These are phyloP conservation scores for Molossus molossus DNA, from an alignment of 2,797 vertebrate species.

Conservation along the genomic window DNA sequence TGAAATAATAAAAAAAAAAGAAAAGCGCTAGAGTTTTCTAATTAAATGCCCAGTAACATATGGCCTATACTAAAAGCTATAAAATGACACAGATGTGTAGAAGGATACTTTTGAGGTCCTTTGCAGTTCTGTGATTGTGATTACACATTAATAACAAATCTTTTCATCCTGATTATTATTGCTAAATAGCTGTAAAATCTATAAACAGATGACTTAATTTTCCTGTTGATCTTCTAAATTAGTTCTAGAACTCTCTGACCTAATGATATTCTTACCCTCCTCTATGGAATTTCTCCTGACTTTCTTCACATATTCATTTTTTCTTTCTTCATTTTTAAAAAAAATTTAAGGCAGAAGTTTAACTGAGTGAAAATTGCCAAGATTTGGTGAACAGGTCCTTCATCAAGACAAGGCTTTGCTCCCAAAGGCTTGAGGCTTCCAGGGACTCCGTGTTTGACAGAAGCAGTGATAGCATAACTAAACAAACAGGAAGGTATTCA, in stretches of 20 bases:
- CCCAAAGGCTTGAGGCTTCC: constrained; percentile 14
- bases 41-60: not conserved
- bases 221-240: constrained; percentile 40
- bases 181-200: not conserved
- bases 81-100: not conserved
- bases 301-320: not conserved
- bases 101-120: not conserved
- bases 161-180: constrained; percentile 3
- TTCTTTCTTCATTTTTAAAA: not conserved
- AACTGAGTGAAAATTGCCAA: constrained; percentile 63
- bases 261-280: constrained; percentile 41
- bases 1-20: not conserved
- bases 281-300: not conserved
- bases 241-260: not conserved
- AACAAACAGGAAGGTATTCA: constrained; percentile 64
- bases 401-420: constrained; percentile 36
- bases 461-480: constrained; percentile 50
- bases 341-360: constrained; percentile 43
- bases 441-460: constrained; percentile 49
- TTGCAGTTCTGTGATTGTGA: not conserved
- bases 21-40: constrained; percentile 60
- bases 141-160: not conserved
- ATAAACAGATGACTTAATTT: constrained; percentile 8
- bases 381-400: not conserved
- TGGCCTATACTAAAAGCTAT: not conserved